Conservation (phyloP, 1,140 invertebrate species). For the Lasioglossum albipes region DNA sequence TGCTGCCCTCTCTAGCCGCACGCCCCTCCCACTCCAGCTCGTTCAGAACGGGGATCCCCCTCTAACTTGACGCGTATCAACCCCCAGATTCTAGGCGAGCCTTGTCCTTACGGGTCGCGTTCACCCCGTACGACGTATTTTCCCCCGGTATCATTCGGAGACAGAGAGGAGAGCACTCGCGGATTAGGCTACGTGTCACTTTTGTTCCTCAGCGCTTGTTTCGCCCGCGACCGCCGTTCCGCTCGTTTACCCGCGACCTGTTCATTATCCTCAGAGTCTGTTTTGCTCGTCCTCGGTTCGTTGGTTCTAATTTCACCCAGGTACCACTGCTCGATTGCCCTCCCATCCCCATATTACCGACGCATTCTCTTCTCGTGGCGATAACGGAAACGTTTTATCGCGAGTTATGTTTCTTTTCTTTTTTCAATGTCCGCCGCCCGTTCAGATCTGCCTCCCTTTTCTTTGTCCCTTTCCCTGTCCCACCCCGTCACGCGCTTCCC, state of each 20-base stretch:
- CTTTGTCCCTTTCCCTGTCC: constrained; percentile 19
- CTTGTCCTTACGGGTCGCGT: constrained; percentile 13
- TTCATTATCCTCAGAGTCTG: too few species aligned
- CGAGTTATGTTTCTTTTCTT: too few species aligned
- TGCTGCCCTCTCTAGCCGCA: background rate
- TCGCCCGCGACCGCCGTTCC: too few species aligned
- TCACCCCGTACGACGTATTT: background rate
- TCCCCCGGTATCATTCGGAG: background rate
- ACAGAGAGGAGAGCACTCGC: background rate
- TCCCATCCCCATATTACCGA: too few species aligned
- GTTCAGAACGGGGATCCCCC: background rate
- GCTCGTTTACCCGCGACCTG: too few species aligned
- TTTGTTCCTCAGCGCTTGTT: too few species aligned
- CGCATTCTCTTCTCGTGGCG: too few species aligned
- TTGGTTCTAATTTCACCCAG: too few species aligned
- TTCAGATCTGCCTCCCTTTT: background rate
- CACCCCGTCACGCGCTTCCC: constrained; percentile 6
- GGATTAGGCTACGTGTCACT: background rate
- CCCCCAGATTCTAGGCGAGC: constrained; percentile 23
- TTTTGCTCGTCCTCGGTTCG: too few species aligned
- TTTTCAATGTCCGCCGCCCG: too few species aligned
- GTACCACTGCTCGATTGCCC: too few species aligned
- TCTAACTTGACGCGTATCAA: constrained; percentile 13
- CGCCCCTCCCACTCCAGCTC: constrained; percentile 22
- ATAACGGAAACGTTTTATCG: too few species aligned